Evolutionary conservation across 2,797 vertebrate species (phyloP), one percentile per base, ranked within the genome.

Genomic region (Distichodus sexfasciatus): DNA sequence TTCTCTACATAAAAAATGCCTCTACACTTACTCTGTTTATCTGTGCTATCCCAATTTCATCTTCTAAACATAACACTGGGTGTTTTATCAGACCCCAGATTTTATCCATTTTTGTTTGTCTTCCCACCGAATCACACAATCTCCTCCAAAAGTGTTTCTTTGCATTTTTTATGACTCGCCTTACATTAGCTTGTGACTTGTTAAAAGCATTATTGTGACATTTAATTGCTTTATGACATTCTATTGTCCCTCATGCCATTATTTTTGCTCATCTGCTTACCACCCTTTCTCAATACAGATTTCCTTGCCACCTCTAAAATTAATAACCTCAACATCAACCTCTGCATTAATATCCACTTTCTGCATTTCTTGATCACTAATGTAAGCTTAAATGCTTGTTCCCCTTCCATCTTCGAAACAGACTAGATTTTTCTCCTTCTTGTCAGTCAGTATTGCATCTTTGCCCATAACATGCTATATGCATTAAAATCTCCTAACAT

Each of bases 401-500:
- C 41, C 31, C 2, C 17, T 19, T 36, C 44, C 23, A 41, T 61
- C 35, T 26, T 41, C 51, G 19, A 43, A n/a, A 31, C 44, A 61
- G 14, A 40, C 44, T 9, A 41, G 2, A 1, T 36, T 4, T 5
- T 29, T 28, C 0, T 24, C 28, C 19, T 69, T 24, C n/a, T 40
- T 44, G 29, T 51, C 7, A 9, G 41, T 40, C 3, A 51, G n/a
- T 12, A 4, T n/a, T 35, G 15, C 55, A 41, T 50, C 50, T 59
- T 21, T 2, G 10, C 35, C 44, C 26, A 51, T 7, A 53, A 23
- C 1, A 6, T 40, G n/a, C 43, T 50, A 8, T 69, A 21, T 1
- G 28, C 65, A 57, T 67, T 67, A 47, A 57, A 57, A 67, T 67
- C 15, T n/a, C 55, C 14, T 26, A 40, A 44, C 14, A 61, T 14